These are phyloP conservation scores for Malurus melanocephalus DNA, from an alignment of 2,113 vertebrate species.

Conservation along the genomic window DNA sequence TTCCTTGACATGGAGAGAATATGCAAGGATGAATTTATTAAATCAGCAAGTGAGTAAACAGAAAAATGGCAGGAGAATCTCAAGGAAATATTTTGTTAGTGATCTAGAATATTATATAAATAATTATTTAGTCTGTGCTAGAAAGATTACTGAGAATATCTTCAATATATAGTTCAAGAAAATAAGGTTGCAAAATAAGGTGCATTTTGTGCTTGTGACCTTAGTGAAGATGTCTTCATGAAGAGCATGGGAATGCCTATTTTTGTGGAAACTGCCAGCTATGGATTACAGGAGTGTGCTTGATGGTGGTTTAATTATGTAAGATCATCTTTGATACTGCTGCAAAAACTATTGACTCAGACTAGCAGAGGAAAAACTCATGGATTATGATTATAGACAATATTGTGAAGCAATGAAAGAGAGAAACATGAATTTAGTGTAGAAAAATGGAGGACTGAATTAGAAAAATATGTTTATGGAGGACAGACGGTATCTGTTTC, in stretches of 20 bases:
- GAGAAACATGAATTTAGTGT: not conserved
- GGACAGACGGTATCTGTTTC: accelerated
- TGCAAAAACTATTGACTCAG: not conserved
- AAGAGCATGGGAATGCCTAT: not conserved
- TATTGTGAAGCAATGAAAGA: not conserved
- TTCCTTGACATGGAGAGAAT: not conserved
- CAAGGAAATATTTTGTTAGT: not conserved
- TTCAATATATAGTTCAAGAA: not conserved
- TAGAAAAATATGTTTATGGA: not conserved
- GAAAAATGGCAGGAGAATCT: not conserved
- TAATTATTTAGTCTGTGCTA: not conserved
- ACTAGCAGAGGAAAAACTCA: not conserved
- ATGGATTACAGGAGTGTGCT: not conserved
- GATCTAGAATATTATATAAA: not conserved
- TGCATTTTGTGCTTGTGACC: not conserved
- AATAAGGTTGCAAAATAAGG: not conserved
- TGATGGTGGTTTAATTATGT: not conserved
- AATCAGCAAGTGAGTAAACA: not conserved
- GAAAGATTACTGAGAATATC: not conserved
- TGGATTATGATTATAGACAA: not conserved
- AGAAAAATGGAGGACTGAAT: not conserved
- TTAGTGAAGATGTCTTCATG: not conserved
- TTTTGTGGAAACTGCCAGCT: not conserved
- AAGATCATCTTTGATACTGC: not conserved
- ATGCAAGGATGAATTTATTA: not conserved